A percentile compares a stretch with the other conserved stretches of the same genome.
phyloP scores from a whole-genome alignment of 1,140 invertebrate genomes.

The Solen grandis region DNA sequence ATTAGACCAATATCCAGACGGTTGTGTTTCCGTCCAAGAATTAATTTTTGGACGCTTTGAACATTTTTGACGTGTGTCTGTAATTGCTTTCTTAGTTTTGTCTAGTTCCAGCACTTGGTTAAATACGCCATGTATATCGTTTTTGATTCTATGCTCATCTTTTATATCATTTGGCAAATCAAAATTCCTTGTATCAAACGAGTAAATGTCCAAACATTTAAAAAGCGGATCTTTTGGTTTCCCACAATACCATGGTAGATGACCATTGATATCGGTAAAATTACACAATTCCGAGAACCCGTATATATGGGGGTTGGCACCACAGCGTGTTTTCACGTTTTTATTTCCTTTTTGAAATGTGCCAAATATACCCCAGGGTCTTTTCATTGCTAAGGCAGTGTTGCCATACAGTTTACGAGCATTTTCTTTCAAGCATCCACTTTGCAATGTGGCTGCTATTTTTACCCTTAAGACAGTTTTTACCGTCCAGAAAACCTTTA shows the following conservation, averaged over 20 bases:
- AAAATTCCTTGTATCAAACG: constrained; percentile 8
- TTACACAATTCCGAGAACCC: constrained; percentile 23
- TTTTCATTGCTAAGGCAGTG: constrained; percentile 14
- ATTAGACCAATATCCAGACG: constrained; percentile 31
- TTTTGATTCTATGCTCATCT: constrained; percentile 14
- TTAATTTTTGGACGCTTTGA: background rate
- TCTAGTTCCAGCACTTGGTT: background rate
- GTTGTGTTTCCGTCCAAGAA: background rate
- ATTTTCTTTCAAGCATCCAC: constrained; percentile 27
- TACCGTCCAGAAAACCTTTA: constrained; percentile 36
- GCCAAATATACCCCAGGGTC: constrained; percentile 18
- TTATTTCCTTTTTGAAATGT: constrained; percentile 3
- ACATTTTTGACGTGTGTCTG: background rate
- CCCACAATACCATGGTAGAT: constrained; percentile 45
- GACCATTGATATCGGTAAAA: constrained; percentile 23
- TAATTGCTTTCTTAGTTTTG: background rate
- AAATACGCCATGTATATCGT: background rate
- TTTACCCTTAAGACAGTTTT: constrained; percentile 3
- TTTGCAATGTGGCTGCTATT: constrained; percentile 10
- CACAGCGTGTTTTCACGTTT: too few relatives aligned
- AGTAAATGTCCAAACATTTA: constrained; percentile 12
- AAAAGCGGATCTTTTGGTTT: constrained; percentile 12
- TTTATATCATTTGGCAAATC: background rate
- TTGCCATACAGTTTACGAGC: constrained; percentile 19
- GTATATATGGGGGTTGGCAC: background rate